A percentile compares a stretch with the other conserved stretches of the same genome.
Evolutionary conservation across 2,888 invertebrate species (phyloP).

Genomic region (Aphodius sticticus): DNA sequence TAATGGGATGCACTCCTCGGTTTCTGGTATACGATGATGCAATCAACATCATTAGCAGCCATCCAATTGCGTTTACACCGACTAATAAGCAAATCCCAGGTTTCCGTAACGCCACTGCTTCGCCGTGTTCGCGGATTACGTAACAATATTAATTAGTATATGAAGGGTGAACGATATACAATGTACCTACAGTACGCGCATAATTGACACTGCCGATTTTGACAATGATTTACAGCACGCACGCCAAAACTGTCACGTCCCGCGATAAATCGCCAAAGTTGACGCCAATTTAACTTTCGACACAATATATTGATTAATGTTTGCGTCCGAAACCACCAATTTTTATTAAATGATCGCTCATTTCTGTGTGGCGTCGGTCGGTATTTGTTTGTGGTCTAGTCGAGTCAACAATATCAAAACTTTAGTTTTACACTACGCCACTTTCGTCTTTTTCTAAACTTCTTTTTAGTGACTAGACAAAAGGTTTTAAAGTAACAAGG

Average conservation of each 20-base stretch:
- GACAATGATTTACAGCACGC: not conserved
- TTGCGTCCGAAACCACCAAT: not conserved
- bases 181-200: not conserved
- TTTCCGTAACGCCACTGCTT: not conserved
- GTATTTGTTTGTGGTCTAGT: too few relatives aligned
- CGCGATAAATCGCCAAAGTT: not conserved
- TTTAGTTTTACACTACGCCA: too few relatives aligned
- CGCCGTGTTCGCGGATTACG: not conserved
- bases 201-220: conserved; percentile 4
- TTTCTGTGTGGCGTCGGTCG: not conserved
- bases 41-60: not conserved
- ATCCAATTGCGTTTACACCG: not conserved
- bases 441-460: too few relatives aligned
- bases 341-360: not conserved
- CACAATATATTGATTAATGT: not conserved
- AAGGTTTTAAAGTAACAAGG: too few relatives aligned
- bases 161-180: not conserved
- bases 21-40: not conserved
- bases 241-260: not conserved
- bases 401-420: too few relatives aligned
- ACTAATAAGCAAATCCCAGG: not conserved
- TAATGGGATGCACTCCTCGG: not conserved
- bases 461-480: too few relatives aligned
- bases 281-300: conserved; percentile 4
- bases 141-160: not conserved